Evolutionary conservation across 2,113 vertebrate species (phyloP), one percentile per base, ranked within the genome.

Genomic region (Anoplopoma fimbria): DNA sequence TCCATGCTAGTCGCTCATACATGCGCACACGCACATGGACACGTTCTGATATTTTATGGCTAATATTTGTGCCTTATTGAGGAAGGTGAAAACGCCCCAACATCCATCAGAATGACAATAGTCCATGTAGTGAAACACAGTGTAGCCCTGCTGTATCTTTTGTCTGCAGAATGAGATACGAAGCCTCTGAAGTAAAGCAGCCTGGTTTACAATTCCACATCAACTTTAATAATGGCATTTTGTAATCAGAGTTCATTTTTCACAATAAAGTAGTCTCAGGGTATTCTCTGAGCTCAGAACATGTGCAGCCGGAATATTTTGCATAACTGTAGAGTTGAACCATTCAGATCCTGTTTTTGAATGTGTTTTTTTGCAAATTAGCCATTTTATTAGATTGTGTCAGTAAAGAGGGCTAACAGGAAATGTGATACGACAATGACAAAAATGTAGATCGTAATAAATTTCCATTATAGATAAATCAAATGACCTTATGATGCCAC

Each of bases 61-160:
- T 85, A 79, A 87, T 91, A 87, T 90, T 88, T 90, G 82, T 81
- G 81, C 70, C 49, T 79, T 70, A 81, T 69, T 86, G 83, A 69
- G 29, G 69, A 80, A 53, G 57, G 83, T 81, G 69, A 84, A 86
- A 77, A 77, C 7, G 27, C 40, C 65, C 38, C 15, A 6, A 38
- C 57, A 81, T 89, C 60, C 79, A 88, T 89, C 77, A 87, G 81
- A 61, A n/a, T 87, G 45, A 84, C 74, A 88, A 76, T 69, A 70
- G 82, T 83, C 45, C 53, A 13, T 82, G 60, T 45, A 1, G 49
- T 69, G 42, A 53, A 69, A 70, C 77, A 72, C 53, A 68, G 53
- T 67, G 57, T 17, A 3, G n/a, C 17, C 63, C 21, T 23, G 40
- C 70, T 57, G 63, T 57, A 79, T 75, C 80, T 87, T 89, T 87